These are phyloP conservation scores for Ormyrus thymus DNA, from an alignment of 2,888 invertebrate genomes.

Conservation along the genomic window DNA sequence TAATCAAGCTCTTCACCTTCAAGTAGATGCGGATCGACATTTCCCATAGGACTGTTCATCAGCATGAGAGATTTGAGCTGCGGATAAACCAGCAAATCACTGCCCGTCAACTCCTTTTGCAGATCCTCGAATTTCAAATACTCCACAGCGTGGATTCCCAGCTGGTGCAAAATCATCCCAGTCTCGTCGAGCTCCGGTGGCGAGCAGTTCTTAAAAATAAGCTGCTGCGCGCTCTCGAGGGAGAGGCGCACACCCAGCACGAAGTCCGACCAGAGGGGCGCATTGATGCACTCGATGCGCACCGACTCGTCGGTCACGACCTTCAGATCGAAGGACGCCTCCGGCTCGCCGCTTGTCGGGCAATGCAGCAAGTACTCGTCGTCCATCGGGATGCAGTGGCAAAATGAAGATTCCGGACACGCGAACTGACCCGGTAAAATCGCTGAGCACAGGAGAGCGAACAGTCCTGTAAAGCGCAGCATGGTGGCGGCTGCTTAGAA, in stretches of 20 bases:
- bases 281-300: conserved; percentile 30
- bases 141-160: conserved; percentile 7
- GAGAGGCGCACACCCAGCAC: conserved; percentile 1
- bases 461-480: background rate
- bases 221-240: background rate
- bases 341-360: background rate
- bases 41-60: conserved; percentile 74
- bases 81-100: conserved; percentile 26
- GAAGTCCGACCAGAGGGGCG: conserved; percentile 32
- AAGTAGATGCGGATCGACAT: conserved; percentile 80
- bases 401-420: conserved; percentile 18
- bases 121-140: conserved; percentile 23
- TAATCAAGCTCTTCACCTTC: conserved; percentile 50
- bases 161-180: background rate
- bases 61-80: conserved; percentile 25
- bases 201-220: background rate
- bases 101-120: background rate
- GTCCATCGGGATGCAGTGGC: conserved; percentile 20
- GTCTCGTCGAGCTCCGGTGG: background rate
- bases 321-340: conserved; percentile 16
- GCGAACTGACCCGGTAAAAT: background rate
- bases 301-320: background rate
- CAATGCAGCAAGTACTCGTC: conserved; percentile 16
- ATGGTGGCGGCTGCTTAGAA: background rate
- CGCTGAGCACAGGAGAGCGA: background rate